Percentiles rank a stretch among this genome's conserved stretches.
Conservation (phyloP, 2,797 vertebrate genomes). For the Sebastiscus tertius region DNA sequence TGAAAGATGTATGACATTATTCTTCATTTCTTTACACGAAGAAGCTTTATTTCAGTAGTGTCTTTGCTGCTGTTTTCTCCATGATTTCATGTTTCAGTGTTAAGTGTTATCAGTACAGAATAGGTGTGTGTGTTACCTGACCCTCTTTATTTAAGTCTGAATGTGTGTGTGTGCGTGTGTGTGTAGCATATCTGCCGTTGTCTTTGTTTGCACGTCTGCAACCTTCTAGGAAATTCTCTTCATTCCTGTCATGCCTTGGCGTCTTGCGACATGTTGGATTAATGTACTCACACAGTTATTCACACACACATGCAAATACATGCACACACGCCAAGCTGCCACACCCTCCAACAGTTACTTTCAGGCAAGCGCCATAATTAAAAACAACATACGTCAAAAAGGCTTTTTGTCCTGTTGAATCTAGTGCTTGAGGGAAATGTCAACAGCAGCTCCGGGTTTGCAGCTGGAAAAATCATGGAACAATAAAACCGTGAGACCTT, state of each 20-base stretch:
- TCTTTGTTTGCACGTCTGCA: neutral
- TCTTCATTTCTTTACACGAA: neutral
- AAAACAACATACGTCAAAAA: neutral
- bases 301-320: neutral
- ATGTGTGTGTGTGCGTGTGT: too few species aligned
- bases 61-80: neutral
- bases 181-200: neutral
- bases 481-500: too few species aligned
- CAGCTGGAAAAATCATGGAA: neutral
- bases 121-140: neutral
- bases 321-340: neutral
- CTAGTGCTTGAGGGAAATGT: fast-evolving
- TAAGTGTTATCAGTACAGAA: neutral
- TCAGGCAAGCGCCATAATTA: neutral
- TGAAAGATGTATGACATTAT: neutral
- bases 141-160: neutral
- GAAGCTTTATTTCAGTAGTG: neutral
- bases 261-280: slow-evolving; percentile 48
- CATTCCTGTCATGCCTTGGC: slow-evolving; percentile 37
- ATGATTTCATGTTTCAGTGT: neutral
- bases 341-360: neutral
- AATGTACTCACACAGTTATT: neutral
- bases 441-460: neutral
- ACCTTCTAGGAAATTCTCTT: slow-evolving; percentile 33
- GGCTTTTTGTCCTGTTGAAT: neutral